Evolutionary conservation across 92 coral and sea anemone genomes (phyloP), one percentile per base, ranked within the genome.

Genomic region (Umimayanthus chanpuru): DNA sequence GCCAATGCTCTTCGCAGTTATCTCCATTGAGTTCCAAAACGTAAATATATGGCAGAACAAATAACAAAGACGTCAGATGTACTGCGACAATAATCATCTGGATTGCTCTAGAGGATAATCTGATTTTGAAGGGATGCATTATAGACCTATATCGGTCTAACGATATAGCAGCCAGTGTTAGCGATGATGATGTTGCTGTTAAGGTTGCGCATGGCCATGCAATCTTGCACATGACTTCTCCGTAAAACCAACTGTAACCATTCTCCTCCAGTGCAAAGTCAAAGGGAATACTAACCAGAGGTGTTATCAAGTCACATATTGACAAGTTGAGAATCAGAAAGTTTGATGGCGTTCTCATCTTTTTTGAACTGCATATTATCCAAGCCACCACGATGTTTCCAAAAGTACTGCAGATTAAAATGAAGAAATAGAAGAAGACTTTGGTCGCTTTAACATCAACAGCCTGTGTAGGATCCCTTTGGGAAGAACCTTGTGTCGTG

Each of bases 291-390:
- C 98, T 96, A 16, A 94, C 43, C 9, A 96, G 76, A 18, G 99
- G 99, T 3, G 98, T 92, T 79, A 95, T 47, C 29, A 96, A 91
- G 90, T 96, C 99, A 85, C 99, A 96, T n/a, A 96, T 70, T 20
- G 98, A 95, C 18, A 96, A 91, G 77, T 96, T 96, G 2, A 96
- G 89, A 77, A 96, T 94, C 40, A 96, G 89, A 65, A 89, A 90
- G 77, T 96, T 93, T 8, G 99, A 95, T 6, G 96, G 90, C 10
- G 89, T 94, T 40, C 97, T 86, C 94, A 94, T 88, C 23, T 93
- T 94, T 32, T 88, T 90, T 14, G 94, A 91, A 65, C 90, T 94
- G 32, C 91, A 89, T 68, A 95, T 89, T 47, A 96, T 93, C 67
- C 92, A 91, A 7, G 90, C 92, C 14, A 97, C 96, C 93, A 94